A percentile compares a stretch with the other conserved stretches of the same genome.
Evolutionary conservation across 2,888 invertebrate genomes (phyloP).

Genomic region (Uloborus plumipes): DNA sequence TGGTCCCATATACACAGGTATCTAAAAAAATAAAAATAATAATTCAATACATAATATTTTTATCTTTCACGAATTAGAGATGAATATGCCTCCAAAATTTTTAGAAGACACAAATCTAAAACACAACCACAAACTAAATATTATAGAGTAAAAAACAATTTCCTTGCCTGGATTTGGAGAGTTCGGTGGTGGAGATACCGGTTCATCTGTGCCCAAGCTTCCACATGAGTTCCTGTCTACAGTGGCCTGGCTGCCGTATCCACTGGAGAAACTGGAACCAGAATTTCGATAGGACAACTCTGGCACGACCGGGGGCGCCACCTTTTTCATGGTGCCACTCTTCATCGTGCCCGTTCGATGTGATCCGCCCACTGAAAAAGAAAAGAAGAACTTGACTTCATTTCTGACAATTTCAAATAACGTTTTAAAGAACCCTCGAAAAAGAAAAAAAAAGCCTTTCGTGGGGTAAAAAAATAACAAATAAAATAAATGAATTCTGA

Average conservation of each 20-base stretch:
- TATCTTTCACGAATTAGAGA: too few relatives aligned
- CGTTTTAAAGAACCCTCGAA: too few relatives aligned
- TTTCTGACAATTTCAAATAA: too few relatives aligned
- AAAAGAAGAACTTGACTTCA: background rate
- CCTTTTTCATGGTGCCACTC: slow-evolving; percentile 83
- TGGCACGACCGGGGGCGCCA: slow-evolving; percentile 89
- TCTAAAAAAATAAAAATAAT: slow-evolving; percentile 22
- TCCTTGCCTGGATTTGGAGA: slow-evolving; percentile 47
- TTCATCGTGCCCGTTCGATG: slow-evolving; percentile 76
- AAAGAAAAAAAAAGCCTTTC: too few relatives aligned
- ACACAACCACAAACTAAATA: too few relatives aligned
- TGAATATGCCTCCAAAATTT: too few relatives aligned
- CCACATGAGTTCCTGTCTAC: slow-evolving; percentile 64
- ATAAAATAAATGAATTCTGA: too few relatives aligned
- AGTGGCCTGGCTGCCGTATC: slow-evolving; percentile 65
- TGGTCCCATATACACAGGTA: slow-evolving; percentile 36
- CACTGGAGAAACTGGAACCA: slow-evolving; percentile 65
- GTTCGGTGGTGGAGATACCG: slow-evolving; percentile 57
- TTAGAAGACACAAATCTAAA: too few relatives aligned
- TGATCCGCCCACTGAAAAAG: slow-evolving; percentile 85
- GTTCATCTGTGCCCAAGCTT: slow-evolving; percentile 62
- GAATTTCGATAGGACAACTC: slow-evolving; percentile 69
- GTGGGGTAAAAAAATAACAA: too few relatives aligned
- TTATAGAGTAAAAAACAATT: too few relatives aligned
- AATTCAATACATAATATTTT: too few relatives aligned